phyloP scores from a whole-genome alignment of 2,888 invertebrate species.

The Steinernema carpocapsae region DNA sequence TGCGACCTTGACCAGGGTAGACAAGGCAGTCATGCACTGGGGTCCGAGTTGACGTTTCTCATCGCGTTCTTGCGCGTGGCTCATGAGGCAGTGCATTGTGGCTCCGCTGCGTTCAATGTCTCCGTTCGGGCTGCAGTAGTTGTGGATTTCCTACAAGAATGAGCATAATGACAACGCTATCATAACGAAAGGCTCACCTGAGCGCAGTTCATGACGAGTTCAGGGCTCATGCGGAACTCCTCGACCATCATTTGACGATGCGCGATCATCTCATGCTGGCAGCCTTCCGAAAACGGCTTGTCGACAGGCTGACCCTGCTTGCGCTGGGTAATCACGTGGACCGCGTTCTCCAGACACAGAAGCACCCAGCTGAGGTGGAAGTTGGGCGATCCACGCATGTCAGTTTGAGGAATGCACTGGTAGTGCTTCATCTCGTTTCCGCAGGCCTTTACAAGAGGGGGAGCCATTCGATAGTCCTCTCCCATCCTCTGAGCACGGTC shows the following conservation, averaged over 20 bases:
- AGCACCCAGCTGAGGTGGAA: constrained; percentile 75
- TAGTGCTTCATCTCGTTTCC: constrained; percentile 82
- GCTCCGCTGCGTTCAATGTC: constrained; percentile 77
- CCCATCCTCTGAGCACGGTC: constrained; percentile 86
- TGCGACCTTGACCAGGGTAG: constrained; percentile 74
- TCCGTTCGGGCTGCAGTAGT: constrained; percentile 68
- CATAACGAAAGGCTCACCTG: constrained; percentile 58
- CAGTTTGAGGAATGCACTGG: constrained; percentile 75
- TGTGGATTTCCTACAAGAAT: constrained; percentile 77
- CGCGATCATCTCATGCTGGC: constrained; percentile 85
- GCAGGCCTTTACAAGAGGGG: constrained; percentile 85
- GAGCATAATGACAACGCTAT: background rate
- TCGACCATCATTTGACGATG: constrained; percentile 85
- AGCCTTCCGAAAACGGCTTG: constrained; percentile 75
- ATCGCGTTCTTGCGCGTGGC: constrained; percentile 62
- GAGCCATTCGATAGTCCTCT: constrained; percentile 87
- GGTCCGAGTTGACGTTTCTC: constrained; percentile 55
- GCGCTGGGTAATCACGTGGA: constrained; percentile 55
- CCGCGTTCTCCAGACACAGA: constrained; percentile 81
- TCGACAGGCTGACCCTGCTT: background rate
- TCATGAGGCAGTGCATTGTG: constrained; percentile 92
- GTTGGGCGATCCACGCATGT: constrained; percentile 74
- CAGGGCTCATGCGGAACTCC: constrained; percentile 90
- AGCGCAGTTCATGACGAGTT: constrained; percentile 85
- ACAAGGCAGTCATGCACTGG: constrained; percentile 57